phyloP scores from a whole-genome alignment of 1,140 invertebrate genomes.

The Ditylenchus dipsaci region DNA sequence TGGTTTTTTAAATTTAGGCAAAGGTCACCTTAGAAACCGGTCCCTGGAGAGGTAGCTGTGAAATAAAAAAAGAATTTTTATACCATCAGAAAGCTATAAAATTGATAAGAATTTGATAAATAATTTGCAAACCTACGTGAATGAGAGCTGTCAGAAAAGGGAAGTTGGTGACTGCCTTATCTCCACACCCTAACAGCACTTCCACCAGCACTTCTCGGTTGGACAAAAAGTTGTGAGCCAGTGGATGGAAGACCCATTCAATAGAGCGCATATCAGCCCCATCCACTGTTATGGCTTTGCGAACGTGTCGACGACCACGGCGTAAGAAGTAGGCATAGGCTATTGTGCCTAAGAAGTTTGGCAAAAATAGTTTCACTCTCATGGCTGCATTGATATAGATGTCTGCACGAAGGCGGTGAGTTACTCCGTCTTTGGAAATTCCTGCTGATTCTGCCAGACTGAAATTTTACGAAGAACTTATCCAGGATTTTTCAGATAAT shows the following conservation, averaged over 20 bases:
- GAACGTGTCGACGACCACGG: slow-evolving; percentile 34
- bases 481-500: too few relatives aligned
- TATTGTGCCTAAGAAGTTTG: slow-evolving; percentile 34
- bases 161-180: slow-evolving; percentile 26
- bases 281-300: slow-evolving; percentile 23
- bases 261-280: slow-evolving; percentile 21
- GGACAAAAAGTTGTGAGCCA: slow-evolving; percentile 42
- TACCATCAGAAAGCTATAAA: too few relatives aligned
- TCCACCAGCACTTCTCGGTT: slow-evolving; percentile 14
- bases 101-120: slow-evolving; percentile 17
- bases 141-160: slow-evolving; percentile 25
- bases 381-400: slow-evolving; percentile 55
- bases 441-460: slow-evolving; percentile 51
- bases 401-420: slow-evolving; percentile 46
- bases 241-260: slow-evolving; percentile 53
- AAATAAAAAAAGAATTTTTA: too few relatives aligned
- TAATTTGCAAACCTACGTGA: slow-evolving; percentile 29
- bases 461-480: too few relatives aligned
- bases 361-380: slow-evolving; percentile 34
- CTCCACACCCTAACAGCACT: slow-evolving; percentile 18
- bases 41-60: too few relatives aligned
- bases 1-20: too few relatives aligned
- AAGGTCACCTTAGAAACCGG: too few relatives aligned
- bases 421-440: slow-evolving; percentile 44
- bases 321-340: slow-evolving; percentile 47